These are phyloP conservation scores for Clinocottus analis DNA, from an alignment of 2,113 vertebrate species.

Conservation along the genomic window DNA sequence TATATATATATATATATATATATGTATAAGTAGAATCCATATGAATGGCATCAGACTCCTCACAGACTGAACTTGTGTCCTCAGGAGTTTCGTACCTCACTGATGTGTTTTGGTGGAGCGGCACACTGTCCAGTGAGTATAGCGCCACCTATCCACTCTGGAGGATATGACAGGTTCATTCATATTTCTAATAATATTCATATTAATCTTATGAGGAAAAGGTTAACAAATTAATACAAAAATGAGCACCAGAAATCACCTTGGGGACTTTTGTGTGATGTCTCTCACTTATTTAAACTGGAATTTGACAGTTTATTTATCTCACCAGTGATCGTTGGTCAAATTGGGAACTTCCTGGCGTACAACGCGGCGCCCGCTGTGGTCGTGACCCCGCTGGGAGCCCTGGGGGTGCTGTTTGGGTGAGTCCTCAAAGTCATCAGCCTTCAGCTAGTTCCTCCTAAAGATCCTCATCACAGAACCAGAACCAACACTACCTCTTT, in stretches of 20 bases:
- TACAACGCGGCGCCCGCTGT: slow-evolving; percentile 95
- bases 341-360: slow-evolving; percentile 96
- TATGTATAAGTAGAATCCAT: background rate
- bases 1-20: background rate
- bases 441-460: no score
- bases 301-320: slow-evolving; percentile 9
- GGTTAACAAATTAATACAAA: no score
- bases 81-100: slow-evolving; percentile 90
- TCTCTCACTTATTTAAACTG: background rate
- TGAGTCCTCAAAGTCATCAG: slow-evolving; percentile 82
- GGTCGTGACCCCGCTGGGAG: slow-evolving; percentile 94
- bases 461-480: no score
- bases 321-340: slow-evolving; percentile 91
- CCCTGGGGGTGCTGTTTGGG: slow-evolving; percentile 97
- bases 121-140: slow-evolving; percentile 94
- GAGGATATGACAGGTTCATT: background rate
- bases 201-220: no score
- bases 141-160: slow-evolving; percentile 11
- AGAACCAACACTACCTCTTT: no score
- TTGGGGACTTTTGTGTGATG: background rate
- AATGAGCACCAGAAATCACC: background rate
- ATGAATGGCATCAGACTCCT: no score
- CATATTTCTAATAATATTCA: background rate
- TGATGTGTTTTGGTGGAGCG: slow-evolving; percentile 95
- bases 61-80: background rate